Conservation (phyloP, 1,140 invertebrate species). For the Triops longicaudatus region DNA sequence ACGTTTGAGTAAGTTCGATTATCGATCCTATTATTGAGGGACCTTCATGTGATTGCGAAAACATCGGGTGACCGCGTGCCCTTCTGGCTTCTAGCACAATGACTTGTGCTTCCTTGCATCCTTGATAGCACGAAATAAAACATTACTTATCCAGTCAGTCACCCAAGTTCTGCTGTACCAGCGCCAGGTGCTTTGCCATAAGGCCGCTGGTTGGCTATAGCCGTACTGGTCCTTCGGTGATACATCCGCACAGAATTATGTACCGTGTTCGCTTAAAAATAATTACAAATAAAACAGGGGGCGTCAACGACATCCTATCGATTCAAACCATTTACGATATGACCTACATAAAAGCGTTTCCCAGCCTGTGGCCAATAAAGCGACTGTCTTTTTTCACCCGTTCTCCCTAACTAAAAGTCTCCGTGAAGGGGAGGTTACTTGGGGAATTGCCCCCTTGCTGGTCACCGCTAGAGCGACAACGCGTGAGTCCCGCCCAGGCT, state of each 20-base stretch:
- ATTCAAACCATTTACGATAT: neutral
- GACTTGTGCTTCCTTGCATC: slow-evolving; percentile 1
- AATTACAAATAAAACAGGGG: neutral
- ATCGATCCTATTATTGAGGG: slow-evolving; percentile 5
- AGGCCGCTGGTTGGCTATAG: no score
- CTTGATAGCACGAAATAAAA: neutral
- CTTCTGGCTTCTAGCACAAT: neutral
- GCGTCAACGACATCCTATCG: slow-evolving; percentile 2
- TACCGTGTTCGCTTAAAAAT: neutral
- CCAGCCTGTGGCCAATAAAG: neutral
- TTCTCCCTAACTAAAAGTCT: neutral
- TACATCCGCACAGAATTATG: neutral
- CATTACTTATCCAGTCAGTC: neutral
- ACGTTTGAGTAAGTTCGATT: slow-evolving; percentile 9
- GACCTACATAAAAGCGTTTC: neutral
- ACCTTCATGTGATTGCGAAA: neutral
- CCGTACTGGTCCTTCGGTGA: no score
- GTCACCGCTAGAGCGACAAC: neutral
- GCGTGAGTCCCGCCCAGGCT: neutral
- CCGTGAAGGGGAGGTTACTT: neutral
- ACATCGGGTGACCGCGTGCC: neutral
- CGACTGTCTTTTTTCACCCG: neutral
- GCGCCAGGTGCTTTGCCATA: no score
- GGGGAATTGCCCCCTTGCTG: slow-evolving; percentile 4
- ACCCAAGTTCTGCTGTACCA: neutral